Evolutionary conservation across 1,140 invertebrate genomes (phyloP).

Genomic region (Schmidtea mediterranea): DNA sequence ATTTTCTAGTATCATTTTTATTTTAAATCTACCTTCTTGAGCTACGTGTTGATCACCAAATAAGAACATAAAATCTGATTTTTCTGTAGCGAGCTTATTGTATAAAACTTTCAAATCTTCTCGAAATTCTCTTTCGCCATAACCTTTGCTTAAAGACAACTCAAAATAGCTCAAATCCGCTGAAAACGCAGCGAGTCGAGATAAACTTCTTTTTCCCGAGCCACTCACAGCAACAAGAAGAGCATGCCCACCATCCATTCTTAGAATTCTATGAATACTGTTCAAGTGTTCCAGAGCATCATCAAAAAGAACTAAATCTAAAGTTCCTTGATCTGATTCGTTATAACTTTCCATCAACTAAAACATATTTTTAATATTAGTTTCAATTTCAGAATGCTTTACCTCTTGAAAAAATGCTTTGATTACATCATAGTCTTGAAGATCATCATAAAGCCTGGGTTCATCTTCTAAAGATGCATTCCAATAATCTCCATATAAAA

Average conservation of each 20-base stretch:
- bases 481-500: slow-evolving; percentile 53
- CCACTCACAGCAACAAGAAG: slow-evolving; percentile 57
- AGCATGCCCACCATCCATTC: slow-evolving; percentile 52
- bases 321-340: slow-evolving; percentile 31
- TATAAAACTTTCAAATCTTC: slow-evolving; percentile 57
- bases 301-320: slow-evolving; percentile 54
- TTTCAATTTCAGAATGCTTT: slow-evolving; percentile 7
- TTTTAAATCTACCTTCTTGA: slow-evolving; percentile 32
- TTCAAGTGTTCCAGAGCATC: slow-evolving; percentile 62
- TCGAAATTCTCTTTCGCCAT: slow-evolving; percentile 48
- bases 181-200: slow-evolving; percentile 21
- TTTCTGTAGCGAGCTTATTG: slow-evolving; percentile 42
- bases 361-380: slow-evolving; percentile 39
- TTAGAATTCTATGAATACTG: slow-evolving; percentile 46
- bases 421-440: slow-evolving; percentile 56
- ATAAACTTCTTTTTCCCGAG: slow-evolving; percentile 42
- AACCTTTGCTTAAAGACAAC: slow-evolving; percentile 49
- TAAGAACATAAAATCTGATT: slow-evolving; percentile 48
- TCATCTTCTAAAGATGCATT: slow-evolving; percentile 20
- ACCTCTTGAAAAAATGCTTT: slow-evolving; percentile 56
- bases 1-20: slow-evolving; percentile 20
- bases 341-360: slow-evolving; percentile 40
- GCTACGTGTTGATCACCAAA: slow-evolving; percentile 48
- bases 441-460: slow-evolving; percentile 51
- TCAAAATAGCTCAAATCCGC: slow-evolving; percentile 46